A percentile compares a stretch with the other conserved stretches of the same genome.
Evolutionary conservation across 1,140 invertebrate species (phyloP).

Genomic region (Maconellicoccus hirsutus): DNA sequence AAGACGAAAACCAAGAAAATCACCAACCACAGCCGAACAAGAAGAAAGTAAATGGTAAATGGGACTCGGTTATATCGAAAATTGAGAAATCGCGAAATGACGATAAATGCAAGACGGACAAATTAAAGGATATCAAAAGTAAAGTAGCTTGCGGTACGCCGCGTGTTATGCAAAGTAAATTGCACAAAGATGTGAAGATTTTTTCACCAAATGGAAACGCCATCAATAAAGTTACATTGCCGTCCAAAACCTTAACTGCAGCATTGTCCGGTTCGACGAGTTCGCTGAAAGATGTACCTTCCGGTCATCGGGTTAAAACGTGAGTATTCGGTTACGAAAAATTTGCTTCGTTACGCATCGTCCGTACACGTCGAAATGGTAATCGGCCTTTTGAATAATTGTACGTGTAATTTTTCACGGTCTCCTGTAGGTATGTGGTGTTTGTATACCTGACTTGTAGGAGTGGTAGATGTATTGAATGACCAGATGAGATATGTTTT

Average conservation of each 20-base stretch:
- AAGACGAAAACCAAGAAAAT: conserved; percentile 32
- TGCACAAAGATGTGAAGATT: conserved; percentile 13
- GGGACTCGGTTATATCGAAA: conserved; percentile 71
- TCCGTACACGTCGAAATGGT: background rate
- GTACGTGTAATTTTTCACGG: background rate
- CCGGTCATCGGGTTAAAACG: conserved; percentile 6
- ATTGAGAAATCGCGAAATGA: conserved; percentile 58
- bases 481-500: too few species aligned
- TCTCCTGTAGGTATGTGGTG: background rate
- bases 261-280: conserved; percentile 11
- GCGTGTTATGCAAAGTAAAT: background rate
- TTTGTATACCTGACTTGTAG: background rate
- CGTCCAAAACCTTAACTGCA: background rate
- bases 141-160: conserved; percentile 43
- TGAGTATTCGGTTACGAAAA: background rate
- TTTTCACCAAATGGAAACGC: conserved; percentile 14
- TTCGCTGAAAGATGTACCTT: conserved; percentile 4
- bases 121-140: conserved; percentile 64
- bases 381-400: background rate
- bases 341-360: background rate
- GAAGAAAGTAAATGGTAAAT: conserved; percentile 43
- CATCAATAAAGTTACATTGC: conserved; percentile 3
- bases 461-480: background rate
- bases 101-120: conserved; percentile 49
- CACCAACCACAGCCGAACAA: conserved; percentile 32